Base-by-base conservation (phyloP, 2,113 vertebrate genomes). In the Columba janthina region DNA sequence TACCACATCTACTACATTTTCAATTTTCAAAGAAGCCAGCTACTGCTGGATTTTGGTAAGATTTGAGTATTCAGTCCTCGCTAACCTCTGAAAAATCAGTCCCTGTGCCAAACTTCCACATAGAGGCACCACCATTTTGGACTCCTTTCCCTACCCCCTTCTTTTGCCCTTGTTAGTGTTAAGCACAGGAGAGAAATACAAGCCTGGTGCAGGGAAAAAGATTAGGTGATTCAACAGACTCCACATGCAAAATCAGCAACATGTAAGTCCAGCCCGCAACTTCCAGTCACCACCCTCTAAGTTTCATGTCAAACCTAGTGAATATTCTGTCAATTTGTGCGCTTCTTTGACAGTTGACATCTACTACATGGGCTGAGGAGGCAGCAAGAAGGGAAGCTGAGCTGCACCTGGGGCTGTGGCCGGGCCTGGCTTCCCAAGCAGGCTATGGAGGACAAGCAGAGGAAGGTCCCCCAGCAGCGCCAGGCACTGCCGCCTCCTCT, bases 341-440 rank as follows among this genome's bases (percentile, higher is more conserved):
- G 38, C 6, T 0, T 5, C 15, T 64, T 57, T 46, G 32, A 54
- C 51, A 73, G 20, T 7, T 89, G 32, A 18, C 40, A 9, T 66
- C 60, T 46, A 29, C 18, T 10, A 5, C 5, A 2, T 0, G 0
- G 34, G 51, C 34, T 38, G 36, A 53, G 11, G 38, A 1, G 0
- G 46, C 64, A 28, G 53, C 31, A 71, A n/a, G 51, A 78, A 34
- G 24, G 24, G 34, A 44, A 57, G 32, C 28, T 14, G 65, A 61
- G 26, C 38, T 0, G 1, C 18, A 31, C 11, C 61, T 29, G 51
- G 34, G 61, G 36, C 34, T 40, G 46, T 1, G 0, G 20, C 12
- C 79, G 40, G 57, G 15, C n/a, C 22, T 36, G 46, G 19, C 46
- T 4, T 8, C 44, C 28, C 2, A 3, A 11, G 61, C 40, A 6